Evolutionary conservation across 2,888 invertebrate species (phyloP), one percentile per base, ranked within the genome.

Genomic region (Drosophila neutralis): DNA sequence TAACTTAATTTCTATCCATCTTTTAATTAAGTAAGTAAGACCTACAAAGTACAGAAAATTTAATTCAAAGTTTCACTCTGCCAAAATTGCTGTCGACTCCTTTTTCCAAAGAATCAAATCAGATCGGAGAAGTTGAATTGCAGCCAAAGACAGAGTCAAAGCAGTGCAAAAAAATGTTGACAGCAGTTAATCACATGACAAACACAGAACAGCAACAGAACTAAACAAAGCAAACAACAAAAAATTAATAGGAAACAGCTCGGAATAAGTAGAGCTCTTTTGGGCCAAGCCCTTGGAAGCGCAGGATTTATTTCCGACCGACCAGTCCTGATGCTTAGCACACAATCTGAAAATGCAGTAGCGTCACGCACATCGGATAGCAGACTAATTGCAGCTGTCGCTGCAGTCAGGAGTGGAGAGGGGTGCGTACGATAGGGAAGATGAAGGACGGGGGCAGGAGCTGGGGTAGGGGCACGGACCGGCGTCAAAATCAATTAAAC

Each of bases 401-500:
- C 38, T 49, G 27, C 24, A 27, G 18, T 42, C 18, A 58, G 51
- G 45, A 35, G 29, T 15, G 36, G 38, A 35, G 11, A 35, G 45
- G 31, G 38, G 29, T 21, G 18, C n/a, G 2, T 24, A 7, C 4
- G 21, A 24, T 45, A 8, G 21, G 27, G 2, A 6, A n/a, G 31
- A 11, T 10, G 56, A 18, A 24, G 40, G 10, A 48, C 24, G 11
- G 15, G 29, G n/a, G 53, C 51, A 15, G 33, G 27, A 18, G 40
- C 33, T n/a, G 51, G 57, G 11, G 24, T 18, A 42, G 57, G 53
- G 13, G 54, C 51, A 24, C 8, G 45, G 56, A 89, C 87, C 82
- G 90, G 90, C 90, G 90, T 83, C 83, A 82, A 91, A 90, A 90
- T 91, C 90, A 91, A 91, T 90, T 91, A 91, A 87, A 88, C 76